Conservation (phyloP, 2,113 vertebrate species). For the Toxotes jaculatrix region DNA sequence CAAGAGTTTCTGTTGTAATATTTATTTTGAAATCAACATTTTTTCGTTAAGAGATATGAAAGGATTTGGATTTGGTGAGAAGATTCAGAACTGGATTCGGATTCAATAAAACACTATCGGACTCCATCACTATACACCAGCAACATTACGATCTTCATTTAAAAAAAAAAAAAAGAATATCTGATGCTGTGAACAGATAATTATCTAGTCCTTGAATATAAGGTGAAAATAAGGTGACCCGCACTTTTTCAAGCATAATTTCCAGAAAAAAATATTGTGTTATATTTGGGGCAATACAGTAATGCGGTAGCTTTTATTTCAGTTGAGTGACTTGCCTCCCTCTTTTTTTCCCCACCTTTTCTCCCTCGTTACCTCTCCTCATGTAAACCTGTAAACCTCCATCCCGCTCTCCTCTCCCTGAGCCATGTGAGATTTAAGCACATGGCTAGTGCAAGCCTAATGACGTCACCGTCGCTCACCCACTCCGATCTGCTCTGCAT, state of each 20-base stretch:
- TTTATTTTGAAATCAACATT: too few species aligned
- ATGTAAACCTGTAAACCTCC: conserved; percentile 31
- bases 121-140: too few species aligned
- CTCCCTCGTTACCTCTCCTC: background rate
- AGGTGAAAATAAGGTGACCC: too few species aligned
- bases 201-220: too few species aligned
- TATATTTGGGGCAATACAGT: background rate
- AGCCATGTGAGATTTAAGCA: conserved; percentile 83
- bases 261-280: background rate
- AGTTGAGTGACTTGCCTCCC: background rate
- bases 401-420: conserved; percentile 43
- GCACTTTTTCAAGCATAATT: too few species aligned
- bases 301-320: background rate
- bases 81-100: background rate
- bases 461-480: conserved; percentile 72
- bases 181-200: too few species aligned
- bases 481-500: conserved; percentile 39
- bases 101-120: background rate
- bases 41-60: too few species aligned
- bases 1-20: too few species aligned
- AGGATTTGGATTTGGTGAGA: background rate
- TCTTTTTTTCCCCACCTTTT: background rate
- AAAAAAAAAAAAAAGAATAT: too few species aligned
- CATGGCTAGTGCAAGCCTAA: conserved; percentile 77
- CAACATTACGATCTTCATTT: too few species aligned